Evolutionary conservation across 2,797 vertebrate species (phyloP).

Genomic region (Premnoplex brunnescens): DNA sequence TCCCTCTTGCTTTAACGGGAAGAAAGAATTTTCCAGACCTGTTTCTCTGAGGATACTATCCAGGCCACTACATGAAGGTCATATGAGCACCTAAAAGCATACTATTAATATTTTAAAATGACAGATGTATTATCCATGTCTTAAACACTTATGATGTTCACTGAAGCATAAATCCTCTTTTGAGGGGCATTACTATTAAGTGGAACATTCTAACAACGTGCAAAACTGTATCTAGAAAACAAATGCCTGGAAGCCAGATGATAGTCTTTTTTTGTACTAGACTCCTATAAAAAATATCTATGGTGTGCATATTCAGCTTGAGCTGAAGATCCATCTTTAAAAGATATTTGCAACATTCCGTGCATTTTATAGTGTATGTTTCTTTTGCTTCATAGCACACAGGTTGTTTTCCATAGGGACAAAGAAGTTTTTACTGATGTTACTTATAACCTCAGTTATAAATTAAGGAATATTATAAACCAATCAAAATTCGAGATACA

Average conservation of each 20-base stretch:
- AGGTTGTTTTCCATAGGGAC: neutral
- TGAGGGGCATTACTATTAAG: neutral
- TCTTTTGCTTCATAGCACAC: neutral
- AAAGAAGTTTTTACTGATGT: neutral
- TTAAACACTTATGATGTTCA: conserved; percentile 1
- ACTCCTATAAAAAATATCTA: neutral
- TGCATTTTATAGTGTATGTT: neutral
- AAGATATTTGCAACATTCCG: neutral
- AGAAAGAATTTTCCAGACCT: neutral
- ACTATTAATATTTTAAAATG: conserved; percentile 5
- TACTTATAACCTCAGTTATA: neutral
- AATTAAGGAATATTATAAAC: neutral
- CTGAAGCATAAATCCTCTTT: conserved; percentile 33
- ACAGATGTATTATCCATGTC: neutral
- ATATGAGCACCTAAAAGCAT: neutral
- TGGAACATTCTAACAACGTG: conserved; percentile 6
- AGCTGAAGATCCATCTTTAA: neutral
- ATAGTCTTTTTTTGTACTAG: neutral
- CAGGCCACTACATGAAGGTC: neutral
- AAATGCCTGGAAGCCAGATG: neutral
- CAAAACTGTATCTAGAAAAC: neutral
- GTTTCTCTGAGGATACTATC: neutral
- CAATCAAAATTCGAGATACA: neutral
- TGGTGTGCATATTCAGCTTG: neutral
- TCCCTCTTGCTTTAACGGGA: neutral